These are phyloP conservation scores for Notoglanidium macrostoma DNA, from an alignment of 2,797 vertebrate genomes.

Conservation along the genomic window DNA sequence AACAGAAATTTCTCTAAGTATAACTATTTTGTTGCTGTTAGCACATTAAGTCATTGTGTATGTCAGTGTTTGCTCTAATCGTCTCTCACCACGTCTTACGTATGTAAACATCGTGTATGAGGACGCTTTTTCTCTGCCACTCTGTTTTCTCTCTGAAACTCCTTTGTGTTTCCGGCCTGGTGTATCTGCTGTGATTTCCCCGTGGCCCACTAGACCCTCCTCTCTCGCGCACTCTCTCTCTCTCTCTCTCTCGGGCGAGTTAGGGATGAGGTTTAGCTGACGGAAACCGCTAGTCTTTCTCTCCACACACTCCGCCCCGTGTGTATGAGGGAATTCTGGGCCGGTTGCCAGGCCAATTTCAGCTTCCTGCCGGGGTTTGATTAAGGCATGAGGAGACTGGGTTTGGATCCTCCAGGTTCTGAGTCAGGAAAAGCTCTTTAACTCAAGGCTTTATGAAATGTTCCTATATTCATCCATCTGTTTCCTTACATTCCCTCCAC, in stretches of 20 bases:
- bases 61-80: background rate
- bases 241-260: conserved; percentile 15
- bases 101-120: too few species aligned
- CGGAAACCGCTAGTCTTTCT: conserved; percentile 42
- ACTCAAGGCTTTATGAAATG: background rate
- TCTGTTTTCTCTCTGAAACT: background rate
- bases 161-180: background rate
- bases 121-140: background rate
- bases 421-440: background rate
- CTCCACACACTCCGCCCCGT: conserved; percentile 27
- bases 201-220: background rate
- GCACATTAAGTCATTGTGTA: too few species aligned
- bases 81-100: background rate
- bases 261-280: background rate
- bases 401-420: conserved; percentile 34
- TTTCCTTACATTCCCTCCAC: background rate
- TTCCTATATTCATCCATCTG: background rate
- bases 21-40: background rate
- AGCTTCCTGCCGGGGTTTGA: conserved; percentile 46
- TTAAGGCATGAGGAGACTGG: conserved; percentile 25
- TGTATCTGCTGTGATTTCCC: conserved; percentile 1
- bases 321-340: conserved; percentile 35
- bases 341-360: conserved; percentile 44
- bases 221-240: too few species aligned
- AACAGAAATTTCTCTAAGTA: background rate